Evolutionary conservation across 2,113 vertebrate species (phyloP).

Genomic region (Hypanus sabinus): DNA sequence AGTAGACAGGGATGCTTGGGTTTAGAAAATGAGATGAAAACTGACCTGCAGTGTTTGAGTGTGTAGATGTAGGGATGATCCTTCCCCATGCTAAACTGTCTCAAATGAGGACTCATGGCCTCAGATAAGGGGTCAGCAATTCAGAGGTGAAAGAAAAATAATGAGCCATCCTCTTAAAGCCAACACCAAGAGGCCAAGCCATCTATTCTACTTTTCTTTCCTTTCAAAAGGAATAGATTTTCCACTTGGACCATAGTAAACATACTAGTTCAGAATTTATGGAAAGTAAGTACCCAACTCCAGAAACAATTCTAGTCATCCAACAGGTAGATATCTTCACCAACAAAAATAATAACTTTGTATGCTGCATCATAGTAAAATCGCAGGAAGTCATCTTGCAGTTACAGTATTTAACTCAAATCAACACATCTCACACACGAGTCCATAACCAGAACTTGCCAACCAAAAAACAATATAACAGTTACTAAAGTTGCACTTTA

Average conservation of each 20-base stretch:
- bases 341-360: neutral
- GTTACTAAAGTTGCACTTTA: neutral
- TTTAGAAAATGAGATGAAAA: no score
- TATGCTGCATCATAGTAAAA: no score
- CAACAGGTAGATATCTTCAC: neutral
- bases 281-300: neutral
- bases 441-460: neutral
- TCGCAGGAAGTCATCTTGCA: neutral
- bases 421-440: neutral
- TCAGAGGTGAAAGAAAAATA: no score
- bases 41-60: no score
- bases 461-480: neutral
- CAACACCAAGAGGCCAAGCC: no score
- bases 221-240: neutral
- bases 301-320: neutral
- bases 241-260: neutral
- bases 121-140: no score
- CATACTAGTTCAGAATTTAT: neutral
- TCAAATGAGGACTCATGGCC: no score
- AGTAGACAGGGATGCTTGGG: no score
- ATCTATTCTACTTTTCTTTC: no score
- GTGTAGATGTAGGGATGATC: no score
- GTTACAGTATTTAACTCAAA: neutral
- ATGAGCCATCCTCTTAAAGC: no score
- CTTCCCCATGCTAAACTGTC: no score